Conservation (phyloP, 2,888 invertebrate genomes). For the Taenaris catops region DNA sequence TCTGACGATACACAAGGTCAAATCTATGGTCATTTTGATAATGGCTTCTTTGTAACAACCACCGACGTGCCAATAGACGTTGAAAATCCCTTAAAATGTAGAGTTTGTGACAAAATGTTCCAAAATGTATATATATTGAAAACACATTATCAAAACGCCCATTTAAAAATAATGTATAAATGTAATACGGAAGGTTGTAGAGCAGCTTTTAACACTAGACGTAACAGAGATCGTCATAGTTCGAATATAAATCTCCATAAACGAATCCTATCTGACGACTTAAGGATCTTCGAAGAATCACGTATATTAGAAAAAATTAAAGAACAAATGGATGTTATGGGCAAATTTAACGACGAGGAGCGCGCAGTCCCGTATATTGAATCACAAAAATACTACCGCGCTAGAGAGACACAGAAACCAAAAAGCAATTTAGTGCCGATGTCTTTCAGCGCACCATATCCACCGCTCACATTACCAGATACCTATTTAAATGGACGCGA, state of each 20-base stretch:
- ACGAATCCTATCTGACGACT: conserved; percentile 87
- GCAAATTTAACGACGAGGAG: conserved; percentile 87
- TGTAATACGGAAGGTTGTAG: conserved; percentile 97
- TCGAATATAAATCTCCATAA: conserved; percentile 94
- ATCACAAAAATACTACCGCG: conserved; percentile 64
- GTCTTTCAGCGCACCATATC: conserved; percentile 52
- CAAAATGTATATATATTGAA: conserved; percentile 96
- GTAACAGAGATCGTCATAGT: conserved; percentile 95
- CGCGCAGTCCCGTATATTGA: conserved; percentile 79
- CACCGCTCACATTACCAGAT: conserved; percentile 56
- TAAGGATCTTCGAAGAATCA: conserved; percentile 54
- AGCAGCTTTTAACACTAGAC: conserved; percentile 95
- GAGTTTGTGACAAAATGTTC: conserved; percentile 95
- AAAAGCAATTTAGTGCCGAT: conserved; percentile 47
- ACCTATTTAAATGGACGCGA: conserved; percentile 60
- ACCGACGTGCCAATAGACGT: conserved; percentile 94
- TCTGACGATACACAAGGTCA: conserved; percentile 82
- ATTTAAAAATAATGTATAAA: conserved; percentile 96
- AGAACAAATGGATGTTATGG: conserved; percentile 89
- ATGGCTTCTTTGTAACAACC: conserved; percentile 84
- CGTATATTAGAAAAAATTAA: conserved; percentile 78
- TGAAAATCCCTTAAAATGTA: conserved; percentile 94
- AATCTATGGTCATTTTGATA: conserved; percentile 86
- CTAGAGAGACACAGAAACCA: conserved; percentile 54
- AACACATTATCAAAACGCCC: conserved; percentile 97